Evolutionary conservation across 2,888 invertebrate genomes (phyloP).

Genomic region (Xestia rhomboidea): DNA sequence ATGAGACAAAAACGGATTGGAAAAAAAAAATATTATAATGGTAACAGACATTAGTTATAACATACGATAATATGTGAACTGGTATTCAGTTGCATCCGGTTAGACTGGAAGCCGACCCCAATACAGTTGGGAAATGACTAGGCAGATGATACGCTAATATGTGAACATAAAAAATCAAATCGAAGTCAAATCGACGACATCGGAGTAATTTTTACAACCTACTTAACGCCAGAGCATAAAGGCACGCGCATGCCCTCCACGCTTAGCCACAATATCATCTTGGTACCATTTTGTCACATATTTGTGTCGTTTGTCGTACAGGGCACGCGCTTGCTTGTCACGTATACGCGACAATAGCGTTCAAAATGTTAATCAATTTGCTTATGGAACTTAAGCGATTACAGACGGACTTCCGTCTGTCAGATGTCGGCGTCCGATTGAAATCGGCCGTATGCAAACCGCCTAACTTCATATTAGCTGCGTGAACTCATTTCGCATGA

Average conservation of each 20-base stretch:
- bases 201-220: background rate
- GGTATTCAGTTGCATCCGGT: too few species aligned
- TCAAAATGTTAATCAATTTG: background rate
- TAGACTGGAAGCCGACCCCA: too few species aligned
- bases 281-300: too few species aligned
- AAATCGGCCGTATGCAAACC: conserved; percentile 24
- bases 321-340: too few species aligned
- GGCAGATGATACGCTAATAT: too few species aligned
- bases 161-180: too few species aligned
- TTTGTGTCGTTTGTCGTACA: too few species aligned
- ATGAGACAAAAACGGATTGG: background rate
- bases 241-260: too few species aligned
- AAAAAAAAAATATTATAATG: background rate
- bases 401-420: background rate
- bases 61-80: background rate
- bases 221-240: background rate
- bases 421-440: background rate
- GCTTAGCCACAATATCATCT: too few species aligned
- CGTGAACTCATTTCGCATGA: conserved; percentile 65
- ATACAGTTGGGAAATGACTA: too few species aligned
- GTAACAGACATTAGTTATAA: background rate
- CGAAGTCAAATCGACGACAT: background rate
- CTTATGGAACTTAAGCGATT: background rate
- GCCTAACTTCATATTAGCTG: conserved; percentile 53
- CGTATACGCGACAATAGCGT: too few species aligned